phyloP scores from a whole-genome alignment of 2,113 vertebrate genomes.

The Telmatochromis brachygnathus region DNA sequence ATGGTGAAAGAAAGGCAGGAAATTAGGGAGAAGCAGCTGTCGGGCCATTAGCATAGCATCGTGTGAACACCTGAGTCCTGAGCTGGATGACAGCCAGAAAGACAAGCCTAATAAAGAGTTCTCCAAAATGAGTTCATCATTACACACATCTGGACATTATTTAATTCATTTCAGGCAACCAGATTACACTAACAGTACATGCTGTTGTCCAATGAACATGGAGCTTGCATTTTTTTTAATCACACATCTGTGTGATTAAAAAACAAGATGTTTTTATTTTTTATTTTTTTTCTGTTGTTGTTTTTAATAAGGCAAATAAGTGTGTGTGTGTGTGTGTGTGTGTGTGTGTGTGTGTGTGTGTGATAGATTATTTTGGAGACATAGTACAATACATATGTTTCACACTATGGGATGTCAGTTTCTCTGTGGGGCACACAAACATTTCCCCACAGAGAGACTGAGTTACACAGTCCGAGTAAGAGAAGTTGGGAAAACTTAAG shows the following conservation, averaged over 20 bases:
- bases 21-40: neutral
- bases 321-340: neutral
- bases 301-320: neutral
- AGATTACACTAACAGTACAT: neutral
- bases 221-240: neutral
- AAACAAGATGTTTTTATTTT: neutral
- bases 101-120: neutral
- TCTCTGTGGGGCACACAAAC: neutral
- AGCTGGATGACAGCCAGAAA: neutral
- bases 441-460: neutral
- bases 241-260: neutral
- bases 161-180: neutral
- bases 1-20: neutral
- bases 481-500: neutral
- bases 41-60: neutral
- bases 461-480: neutral
- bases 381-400: neutral
- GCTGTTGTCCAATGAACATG: neutral
- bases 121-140: neutral
- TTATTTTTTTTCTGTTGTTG: neutral
- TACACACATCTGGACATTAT: neutral
- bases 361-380: neutral
- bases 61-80: conserved; percentile 23
- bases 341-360: neutral
- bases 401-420: neutral